Evolutionary conservation across 2,888 invertebrate genomes (phyloP).

Genomic region (Laspeyria flexula): DNA sequence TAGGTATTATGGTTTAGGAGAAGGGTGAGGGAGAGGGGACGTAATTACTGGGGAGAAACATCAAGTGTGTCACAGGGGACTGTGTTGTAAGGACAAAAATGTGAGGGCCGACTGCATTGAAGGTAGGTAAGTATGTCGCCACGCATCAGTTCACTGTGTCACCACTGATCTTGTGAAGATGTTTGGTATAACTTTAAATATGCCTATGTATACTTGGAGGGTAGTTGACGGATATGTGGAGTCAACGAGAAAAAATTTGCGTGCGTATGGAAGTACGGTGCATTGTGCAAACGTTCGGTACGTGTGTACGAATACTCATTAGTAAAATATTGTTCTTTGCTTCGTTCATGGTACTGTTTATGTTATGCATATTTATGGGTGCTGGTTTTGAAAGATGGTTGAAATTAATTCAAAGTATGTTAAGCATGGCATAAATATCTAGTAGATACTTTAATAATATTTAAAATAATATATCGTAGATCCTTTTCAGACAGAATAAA

Average conservation of each 20-base stretch:
- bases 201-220: conserved; percentile 42
- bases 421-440: no score
- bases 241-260: conserved; percentile 14
- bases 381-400: neutral
- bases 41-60: conserved; percentile 80
- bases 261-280: conserved; percentile 3
- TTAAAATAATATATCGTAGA: no score
- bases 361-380: conserved; percentile 1
- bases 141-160: conserved; percentile 84
- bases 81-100: conserved; percentile 83
- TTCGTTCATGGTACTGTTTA: conserved; percentile 2
- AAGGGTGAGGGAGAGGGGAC: conserved; percentile 67
- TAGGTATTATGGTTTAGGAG: conserved; percentile 68
- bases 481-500: no score
- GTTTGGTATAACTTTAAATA: conserved; percentile 39
- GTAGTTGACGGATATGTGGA: neutral
- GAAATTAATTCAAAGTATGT: no score
- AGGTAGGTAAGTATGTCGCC: conserved; percentile 82
- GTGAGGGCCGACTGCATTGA: conserved; percentile 73
- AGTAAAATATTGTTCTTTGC: conserved; percentile 17
- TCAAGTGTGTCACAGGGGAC: conserved; percentile 84
- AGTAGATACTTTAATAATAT: no score
- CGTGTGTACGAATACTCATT: conserved; percentile 26
- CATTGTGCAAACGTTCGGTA: conserved; percentile 15
- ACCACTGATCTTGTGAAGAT: conserved; percentile 78